phyloP scores from a whole-genome alignment of 1,140 invertebrate species.

The Leptoteleia sp. region DNA sequence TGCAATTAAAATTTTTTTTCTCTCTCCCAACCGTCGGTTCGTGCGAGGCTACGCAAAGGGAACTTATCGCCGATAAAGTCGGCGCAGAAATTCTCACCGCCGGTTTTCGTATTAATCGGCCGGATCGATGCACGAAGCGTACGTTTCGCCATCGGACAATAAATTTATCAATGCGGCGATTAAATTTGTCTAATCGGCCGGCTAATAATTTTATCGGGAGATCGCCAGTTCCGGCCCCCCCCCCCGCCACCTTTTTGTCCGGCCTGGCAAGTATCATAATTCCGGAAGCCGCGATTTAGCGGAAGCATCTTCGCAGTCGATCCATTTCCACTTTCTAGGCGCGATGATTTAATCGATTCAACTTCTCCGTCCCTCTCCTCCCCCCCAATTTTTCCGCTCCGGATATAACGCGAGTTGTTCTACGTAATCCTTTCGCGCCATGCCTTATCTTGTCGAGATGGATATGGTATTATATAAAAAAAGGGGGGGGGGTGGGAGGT shows the following conservation, averaged over 20 bases:
- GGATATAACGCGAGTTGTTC: conserved; percentile 43
- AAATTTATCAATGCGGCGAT: conserved; percentile 35
- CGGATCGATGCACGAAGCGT: conserved; percentile 24
- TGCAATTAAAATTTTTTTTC: conserved; percentile 7
- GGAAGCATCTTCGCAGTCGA: conserved; percentile 57
- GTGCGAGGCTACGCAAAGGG: conserved; percentile 15
- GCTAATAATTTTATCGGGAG: conserved; percentile 40
- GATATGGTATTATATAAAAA: conserved; percentile 56
- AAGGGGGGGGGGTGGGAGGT: neutral
- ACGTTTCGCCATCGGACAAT: conserved; percentile 20
- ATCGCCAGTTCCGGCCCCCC: conserved; percentile 9
- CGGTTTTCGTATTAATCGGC: too few species aligned
- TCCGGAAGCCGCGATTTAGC: conserved; percentile 54
- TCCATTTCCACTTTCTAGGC: conserved; percentile 66
- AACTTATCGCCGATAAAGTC: conserved; percentile 7
- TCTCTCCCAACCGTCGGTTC: neutral
- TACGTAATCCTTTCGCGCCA: conserved; percentile 47
- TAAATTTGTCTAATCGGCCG: conserved; percentile 40
- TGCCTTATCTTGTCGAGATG: conserved; percentile 44
- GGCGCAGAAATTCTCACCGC: conserved; percentile 7
- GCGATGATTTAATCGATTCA: conserved; percentile 64
- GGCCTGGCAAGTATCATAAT: conserved; percentile 38
- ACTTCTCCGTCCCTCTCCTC: too few species aligned
- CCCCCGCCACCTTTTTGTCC: too few species aligned
- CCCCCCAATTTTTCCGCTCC: conserved; percentile 34